phyloP scores from a whole-genome alignment of 2,797 vertebrate genomes.

The Hafferia zeledoni region DNA sequence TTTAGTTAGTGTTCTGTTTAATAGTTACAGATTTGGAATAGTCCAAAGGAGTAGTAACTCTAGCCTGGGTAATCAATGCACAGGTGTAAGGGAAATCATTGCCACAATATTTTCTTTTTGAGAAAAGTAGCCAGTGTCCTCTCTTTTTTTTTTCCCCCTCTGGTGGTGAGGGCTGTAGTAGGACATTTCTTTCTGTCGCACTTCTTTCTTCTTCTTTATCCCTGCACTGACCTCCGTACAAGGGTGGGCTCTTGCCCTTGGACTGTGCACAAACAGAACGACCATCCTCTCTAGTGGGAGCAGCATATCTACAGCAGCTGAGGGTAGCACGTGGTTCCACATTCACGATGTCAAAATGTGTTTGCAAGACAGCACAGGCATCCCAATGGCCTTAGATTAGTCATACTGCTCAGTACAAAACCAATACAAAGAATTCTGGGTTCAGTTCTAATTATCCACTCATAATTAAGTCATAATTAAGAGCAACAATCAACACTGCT shows the following conservation, averaged over 20 bases:
- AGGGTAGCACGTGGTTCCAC: not conserved
- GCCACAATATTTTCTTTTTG: not conserved
- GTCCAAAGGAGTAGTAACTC: not conserved
- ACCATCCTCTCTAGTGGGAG: not conserved
- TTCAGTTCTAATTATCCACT: conserved; percentile 27
- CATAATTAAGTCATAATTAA: conserved; percentile 36
- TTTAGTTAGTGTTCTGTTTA: not conserved
- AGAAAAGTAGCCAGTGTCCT: not conserved
- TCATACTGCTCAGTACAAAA: not conserved
- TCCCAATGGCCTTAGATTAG: not conserved
- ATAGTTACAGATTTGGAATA: not conserved
- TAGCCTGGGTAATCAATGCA: not conserved
- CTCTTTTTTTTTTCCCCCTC: not conserved
- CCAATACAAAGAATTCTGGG: not conserved
- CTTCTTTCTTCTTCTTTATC: not conserved
- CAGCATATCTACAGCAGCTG: not conserved
- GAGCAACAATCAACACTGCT: not conserved
- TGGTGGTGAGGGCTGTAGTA: not conserved
- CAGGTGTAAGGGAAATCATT: not conserved
- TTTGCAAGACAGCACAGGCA: not conserved
- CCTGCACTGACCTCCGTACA: not conserved
- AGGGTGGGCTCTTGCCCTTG: not conserved
- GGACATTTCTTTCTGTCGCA: not conserved
- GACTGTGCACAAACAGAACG: not conserved
- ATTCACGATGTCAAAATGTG: not conserved